These are phyloP conservation scores for Sicus ferrugineus DNA, from an alignment of 2,888 invertebrate species.

Conservation along the genomic window DNA sequence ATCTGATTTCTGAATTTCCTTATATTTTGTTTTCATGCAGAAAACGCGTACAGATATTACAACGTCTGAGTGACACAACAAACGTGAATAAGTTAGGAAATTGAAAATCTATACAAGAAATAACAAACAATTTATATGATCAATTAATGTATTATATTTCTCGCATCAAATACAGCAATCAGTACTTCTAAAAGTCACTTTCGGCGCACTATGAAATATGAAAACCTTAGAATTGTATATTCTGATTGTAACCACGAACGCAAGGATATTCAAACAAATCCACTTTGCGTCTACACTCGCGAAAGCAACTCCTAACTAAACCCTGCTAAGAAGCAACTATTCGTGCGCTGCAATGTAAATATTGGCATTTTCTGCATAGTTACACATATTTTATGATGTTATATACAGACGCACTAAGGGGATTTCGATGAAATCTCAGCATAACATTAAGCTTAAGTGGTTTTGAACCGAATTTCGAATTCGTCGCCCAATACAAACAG, in stretches of 20 bases:
- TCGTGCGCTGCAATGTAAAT: neutral
- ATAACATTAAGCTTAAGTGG: neutral
- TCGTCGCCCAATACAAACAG: neutral
- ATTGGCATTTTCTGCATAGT: neutral
- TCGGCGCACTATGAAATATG: no score
- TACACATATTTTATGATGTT: neutral
- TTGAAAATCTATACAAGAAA: neutral
- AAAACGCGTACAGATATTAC: no score
- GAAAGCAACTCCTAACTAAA: neutral
- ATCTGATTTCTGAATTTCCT: conserved; percentile 6
- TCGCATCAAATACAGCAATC: neutral
- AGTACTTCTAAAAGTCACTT: neutral
- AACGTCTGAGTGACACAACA: conserved; percentile 1
- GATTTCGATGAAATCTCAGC: neutral
- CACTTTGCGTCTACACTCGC: neutral
- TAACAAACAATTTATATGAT: neutral
- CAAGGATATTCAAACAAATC: neutral
- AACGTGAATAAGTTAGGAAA: neutral
- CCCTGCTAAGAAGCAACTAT: no score
- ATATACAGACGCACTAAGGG: no score
- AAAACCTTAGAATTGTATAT: neutral
- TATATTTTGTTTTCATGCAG: neutral
- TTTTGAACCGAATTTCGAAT: neutral
- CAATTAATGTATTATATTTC: neutral
- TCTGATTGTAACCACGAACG: neutral